These are phyloP conservation scores for Callorhinus ursinus DNA, from an alignment of 2,113 vertebrate species.

Conservation along the genomic window DNA sequence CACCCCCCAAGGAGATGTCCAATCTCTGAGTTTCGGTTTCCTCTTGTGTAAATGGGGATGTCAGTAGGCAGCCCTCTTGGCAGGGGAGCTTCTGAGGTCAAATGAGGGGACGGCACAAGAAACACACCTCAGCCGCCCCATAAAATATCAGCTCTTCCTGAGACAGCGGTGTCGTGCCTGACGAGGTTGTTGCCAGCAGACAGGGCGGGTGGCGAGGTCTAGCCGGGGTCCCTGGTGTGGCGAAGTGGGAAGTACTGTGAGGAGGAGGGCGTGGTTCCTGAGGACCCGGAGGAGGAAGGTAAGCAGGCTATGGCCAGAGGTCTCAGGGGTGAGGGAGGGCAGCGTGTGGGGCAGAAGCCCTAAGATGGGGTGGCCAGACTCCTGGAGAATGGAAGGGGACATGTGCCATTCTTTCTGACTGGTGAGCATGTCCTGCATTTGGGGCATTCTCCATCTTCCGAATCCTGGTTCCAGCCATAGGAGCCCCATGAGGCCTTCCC, in stretches of 20 bases:
- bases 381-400: background rate
- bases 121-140: background rate
- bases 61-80: background rate
- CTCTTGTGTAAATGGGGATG: background rate
- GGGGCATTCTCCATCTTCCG: background rate
- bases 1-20: background rate
- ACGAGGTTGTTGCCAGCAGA: background rate
- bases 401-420: background rate
- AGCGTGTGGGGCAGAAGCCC: background rate
- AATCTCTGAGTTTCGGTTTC: background rate
- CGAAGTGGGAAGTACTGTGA: background rate
- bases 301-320: background rate
- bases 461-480: background rate
- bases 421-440: background rate
- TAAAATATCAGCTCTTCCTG: background rate
- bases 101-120: background rate
- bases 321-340: background rate
- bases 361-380: background rate
- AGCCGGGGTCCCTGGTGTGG: background rate
- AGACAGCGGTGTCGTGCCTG: background rate
- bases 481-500: background rate
- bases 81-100: background rate
- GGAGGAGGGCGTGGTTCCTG: background rate
- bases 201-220: background rate
- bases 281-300: background rate